A percentile compares a stretch with the other conserved stretches of the same genome.
Conservation (phyloP, 1,140 invertebrate genomes). For the Chrysomallon squamiferum region DNA sequence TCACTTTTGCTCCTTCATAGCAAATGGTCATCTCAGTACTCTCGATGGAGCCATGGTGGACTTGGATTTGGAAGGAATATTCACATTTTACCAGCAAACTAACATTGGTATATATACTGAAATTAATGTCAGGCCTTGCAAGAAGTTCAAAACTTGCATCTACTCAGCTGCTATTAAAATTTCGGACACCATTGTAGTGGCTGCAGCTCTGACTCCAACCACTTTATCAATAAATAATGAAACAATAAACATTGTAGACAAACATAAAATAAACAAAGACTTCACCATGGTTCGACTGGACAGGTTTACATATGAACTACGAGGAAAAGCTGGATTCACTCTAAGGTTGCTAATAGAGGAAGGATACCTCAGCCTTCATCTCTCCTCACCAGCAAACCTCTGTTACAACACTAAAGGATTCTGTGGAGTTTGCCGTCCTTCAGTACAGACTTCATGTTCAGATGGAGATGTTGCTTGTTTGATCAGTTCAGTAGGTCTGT, state of each 20-base stretch:
- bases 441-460: not conserved
- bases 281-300: conserved; percentile 7
- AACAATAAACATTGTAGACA: not conserved
- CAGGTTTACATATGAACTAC: conserved; percentile 4
- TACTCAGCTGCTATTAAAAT: conserved; percentile 18
- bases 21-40: conserved; percentile 23
- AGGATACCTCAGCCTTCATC: conserved; percentile 9
- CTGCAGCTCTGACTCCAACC: not conserved
- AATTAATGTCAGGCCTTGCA: conserved; percentile 13
- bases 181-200: not conserved
- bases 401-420: not conserved
- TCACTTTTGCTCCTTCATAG: conserved; percentile 17
- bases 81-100: conserved; percentile 17
- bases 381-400: not conserved
- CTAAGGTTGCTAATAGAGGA: conserved; percentile 4
- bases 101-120: conserved; percentile 9
- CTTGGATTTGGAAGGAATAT: conserved; percentile 20
- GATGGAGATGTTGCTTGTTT: not conserved
- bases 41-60: conserved; percentile 28
- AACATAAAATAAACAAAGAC: not conserved
- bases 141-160: conserved; percentile 18
- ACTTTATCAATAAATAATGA: not conserved
- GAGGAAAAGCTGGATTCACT: not conserved
- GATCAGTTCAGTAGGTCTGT: not conserved
- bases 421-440: conserved; percentile 8